phyloP scores from a whole-genome alignment of 1,140 invertebrate species.

The Lucilia sericata region DNA sequence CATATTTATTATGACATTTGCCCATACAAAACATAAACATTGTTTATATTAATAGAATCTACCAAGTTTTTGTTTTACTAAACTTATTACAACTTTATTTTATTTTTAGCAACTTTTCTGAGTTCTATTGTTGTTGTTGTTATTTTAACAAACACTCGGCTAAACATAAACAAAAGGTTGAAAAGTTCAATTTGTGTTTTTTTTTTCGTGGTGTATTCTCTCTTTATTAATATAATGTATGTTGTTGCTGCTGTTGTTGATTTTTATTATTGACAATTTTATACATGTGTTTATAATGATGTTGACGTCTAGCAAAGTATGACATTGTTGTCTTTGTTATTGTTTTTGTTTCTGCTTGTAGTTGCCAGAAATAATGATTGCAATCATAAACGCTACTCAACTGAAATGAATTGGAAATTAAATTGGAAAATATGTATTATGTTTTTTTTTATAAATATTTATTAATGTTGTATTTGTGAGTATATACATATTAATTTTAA shows the following conservation, averaged over 20 bases:
- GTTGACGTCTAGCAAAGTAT: background rate
- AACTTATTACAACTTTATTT: too few species aligned
- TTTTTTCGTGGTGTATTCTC: background rate
- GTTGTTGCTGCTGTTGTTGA: background rate
- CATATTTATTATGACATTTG: too few species aligned
- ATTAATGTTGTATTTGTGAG: too few species aligned
- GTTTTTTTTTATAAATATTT: background rate
- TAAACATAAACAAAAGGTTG: background rate
- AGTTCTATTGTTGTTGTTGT: background rate
- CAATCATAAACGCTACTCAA: background rate
- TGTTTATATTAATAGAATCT: too few species aligned
- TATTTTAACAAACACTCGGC: background rate
- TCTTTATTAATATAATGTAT: background rate
- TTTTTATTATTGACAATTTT: background rate
- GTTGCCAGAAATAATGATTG: conserved; percentile 23
- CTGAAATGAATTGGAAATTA: background rate
- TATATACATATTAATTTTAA: background rate
- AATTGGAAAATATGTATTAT: background rate
- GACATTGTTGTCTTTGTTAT: background rate
- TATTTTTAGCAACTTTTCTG: background rate
- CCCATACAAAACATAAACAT: too few species aligned
- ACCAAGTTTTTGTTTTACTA: too few species aligned
- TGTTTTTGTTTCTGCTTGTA: background rate
- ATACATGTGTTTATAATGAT: conserved; percentile 6
- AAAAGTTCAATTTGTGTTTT: background rate